Conservation (phyloP, 1,140 invertebrate species). For the Lineus longissimus region DNA sequence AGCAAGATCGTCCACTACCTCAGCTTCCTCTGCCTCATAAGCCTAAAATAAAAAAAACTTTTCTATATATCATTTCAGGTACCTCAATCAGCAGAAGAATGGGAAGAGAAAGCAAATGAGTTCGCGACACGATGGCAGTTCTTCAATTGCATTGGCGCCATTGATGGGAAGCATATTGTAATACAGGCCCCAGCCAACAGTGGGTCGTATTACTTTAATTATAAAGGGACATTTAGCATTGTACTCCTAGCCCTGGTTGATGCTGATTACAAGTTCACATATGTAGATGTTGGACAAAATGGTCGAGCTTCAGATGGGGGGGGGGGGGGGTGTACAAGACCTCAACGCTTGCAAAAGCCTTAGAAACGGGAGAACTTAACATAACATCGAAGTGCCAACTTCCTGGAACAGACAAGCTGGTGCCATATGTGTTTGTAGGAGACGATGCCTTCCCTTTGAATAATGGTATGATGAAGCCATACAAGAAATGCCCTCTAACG, state of each 20-base stretch:
- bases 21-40: too few relatives aligned
- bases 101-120: too few relatives aligned
- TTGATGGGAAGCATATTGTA: too few relatives aligned
- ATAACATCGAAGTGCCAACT: background rate
- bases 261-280: background rate
- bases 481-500: background rate
- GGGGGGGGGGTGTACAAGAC: background rate
- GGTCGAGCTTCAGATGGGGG: background rate
- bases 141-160: too few relatives aligned
- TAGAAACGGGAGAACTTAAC: background rate
- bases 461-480: background rate
- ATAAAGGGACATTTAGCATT: background rate
- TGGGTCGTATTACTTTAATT: background rate
- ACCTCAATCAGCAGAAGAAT: too few relatives aligned
- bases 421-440: background rate
- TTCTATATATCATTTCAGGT: too few relatives aligned
- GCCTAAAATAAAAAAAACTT: too few relatives aligned
- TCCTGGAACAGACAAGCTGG: background rate
- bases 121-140: too few relatives aligned
- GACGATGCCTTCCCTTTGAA: constrained; percentile 5
- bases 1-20: too few relatives aligned
- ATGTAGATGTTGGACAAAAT: background rate
- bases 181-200: background rate
- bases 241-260: background rate
- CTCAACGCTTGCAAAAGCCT: background rate